These are phyloP conservation scores for Murina feae DNA, from an alignment of 2,113 vertebrate species.

Conservation along the genomic window DNA sequence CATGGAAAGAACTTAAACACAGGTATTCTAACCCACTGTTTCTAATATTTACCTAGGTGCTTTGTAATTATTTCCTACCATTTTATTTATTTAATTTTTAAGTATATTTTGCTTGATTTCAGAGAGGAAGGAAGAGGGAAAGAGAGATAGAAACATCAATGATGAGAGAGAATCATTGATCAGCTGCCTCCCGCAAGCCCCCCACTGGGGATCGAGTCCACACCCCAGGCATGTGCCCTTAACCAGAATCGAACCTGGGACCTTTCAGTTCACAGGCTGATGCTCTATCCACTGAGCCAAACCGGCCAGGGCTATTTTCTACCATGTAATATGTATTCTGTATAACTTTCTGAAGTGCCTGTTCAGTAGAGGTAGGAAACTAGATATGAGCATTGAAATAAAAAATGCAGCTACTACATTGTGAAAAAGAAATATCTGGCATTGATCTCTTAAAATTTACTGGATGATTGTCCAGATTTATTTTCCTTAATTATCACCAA, in stretches of 20 bases:
- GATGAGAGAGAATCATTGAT: no score
- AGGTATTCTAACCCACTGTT: neutral
- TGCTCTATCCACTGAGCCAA: no score
- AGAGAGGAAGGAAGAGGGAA: no score
- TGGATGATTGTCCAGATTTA: neutral
- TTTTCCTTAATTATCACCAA: neutral
- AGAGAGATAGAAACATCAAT: no score
- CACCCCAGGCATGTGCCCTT: no score
- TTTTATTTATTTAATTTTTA: neutral
- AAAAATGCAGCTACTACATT: neutral
- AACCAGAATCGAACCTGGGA: no score
- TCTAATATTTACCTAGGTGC: neutral
- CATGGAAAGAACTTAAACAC: neutral
- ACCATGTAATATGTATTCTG: neutral
- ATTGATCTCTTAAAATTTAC: neutral
- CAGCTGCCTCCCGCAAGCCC: no score
- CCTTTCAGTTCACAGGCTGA: no score
- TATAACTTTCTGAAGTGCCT: neutral
- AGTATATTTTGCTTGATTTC: no score
- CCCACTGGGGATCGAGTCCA: no score
- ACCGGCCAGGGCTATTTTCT: neutral
- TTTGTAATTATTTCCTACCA: slow-evolving; percentile 11
- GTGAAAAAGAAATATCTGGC: neutral
- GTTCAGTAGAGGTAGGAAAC: neutral
- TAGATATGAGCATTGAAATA: neutral